phyloP scores from a whole-genome alignment of 2,888 invertebrate species.

The Charanyca ferruginea region DNA sequence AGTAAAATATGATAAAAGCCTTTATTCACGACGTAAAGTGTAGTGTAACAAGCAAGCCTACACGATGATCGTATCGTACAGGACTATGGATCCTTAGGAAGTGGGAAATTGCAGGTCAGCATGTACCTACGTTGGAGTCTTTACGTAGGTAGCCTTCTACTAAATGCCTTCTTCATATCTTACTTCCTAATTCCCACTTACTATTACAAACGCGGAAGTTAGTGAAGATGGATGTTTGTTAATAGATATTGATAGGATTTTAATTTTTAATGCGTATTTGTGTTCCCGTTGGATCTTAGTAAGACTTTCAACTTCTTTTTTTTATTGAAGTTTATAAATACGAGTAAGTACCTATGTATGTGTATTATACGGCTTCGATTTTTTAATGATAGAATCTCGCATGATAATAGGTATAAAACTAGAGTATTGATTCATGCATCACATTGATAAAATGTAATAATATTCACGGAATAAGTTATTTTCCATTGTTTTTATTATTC shows the following conservation, averaged over 20 bases:
- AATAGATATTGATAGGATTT: no score
- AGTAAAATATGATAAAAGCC: slow-evolving; percentile 48
- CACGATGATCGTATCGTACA: neutral
- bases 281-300: no score
- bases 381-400: neutral
- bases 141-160: neutral
- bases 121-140: neutral
- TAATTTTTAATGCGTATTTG: no score
- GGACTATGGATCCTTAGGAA: neutral
- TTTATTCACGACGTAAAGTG: slow-evolving; percentile 17
- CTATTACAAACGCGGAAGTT: no score
- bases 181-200: no score
- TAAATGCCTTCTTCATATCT: neutral
- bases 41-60: slow-evolving; percentile 14
- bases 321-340: neutral
- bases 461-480: slow-evolving; percentile 15
- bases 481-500: slow-evolving; percentile 28
- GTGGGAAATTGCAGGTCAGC: neutral
- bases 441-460: slow-evolving; percentile 13
- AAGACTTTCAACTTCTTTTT: no score
- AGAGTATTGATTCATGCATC: neutral
- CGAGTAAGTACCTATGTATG: no score
- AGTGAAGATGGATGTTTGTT: no score
- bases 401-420: neutral
- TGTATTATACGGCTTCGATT: neutral